Percentiles rank a stretch among this genome's conserved stretches.
These are phyloP conservation scores for Spodoptera frugiperda DNA, from an alignment of 1,140 invertebrate species.

Conservation along the genomic window DNA sequence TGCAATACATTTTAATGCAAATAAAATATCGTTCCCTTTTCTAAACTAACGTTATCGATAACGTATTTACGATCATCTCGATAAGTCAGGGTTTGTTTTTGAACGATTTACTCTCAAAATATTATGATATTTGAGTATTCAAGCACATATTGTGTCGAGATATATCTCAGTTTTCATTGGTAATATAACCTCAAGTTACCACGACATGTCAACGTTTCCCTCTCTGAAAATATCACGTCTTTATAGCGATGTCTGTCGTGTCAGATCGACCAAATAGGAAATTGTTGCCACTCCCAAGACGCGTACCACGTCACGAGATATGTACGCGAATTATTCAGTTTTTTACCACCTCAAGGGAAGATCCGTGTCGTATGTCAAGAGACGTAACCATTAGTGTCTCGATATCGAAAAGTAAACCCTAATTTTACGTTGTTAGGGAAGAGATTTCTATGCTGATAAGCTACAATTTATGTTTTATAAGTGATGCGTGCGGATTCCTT, in stretches of 20 bases:
- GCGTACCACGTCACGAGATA: conserved; percentile 71
- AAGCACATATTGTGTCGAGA: conserved; percentile 17
- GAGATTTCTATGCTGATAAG: conserved; percentile 14
- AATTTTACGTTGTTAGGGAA: conserved; percentile 45
- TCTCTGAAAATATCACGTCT: conserved; percentile 66
- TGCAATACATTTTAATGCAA: conserved; percentile 41
- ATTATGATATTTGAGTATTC: conserved; percentile 37
- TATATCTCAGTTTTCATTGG: conserved; percentile 44
- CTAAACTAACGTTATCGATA: conserved; percentile 27
- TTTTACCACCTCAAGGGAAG: conserved; percentile 71
- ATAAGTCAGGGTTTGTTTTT: conserved; percentile 13
- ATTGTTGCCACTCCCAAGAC: conserved; percentile 74
- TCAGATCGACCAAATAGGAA: conserved; percentile 72
- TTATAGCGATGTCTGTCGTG: conserved; percentile 64
- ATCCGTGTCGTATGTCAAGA: conserved; percentile 55
- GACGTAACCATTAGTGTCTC: conserved; percentile 51
- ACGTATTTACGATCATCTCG: conserved; percentile 24
- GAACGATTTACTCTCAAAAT: conserved; percentile 25
- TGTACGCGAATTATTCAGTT: conserved; percentile 80
- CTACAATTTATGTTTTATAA: conserved; percentile 60
- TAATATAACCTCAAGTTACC: conserved; percentile 52
- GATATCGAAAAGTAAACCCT: conserved; percentile 48
- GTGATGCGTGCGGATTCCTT: conserved; percentile 64
- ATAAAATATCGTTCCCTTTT: conserved; percentile 35
- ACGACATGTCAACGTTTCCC: conserved; percentile 63